Evolutionary conservation across 2,113 vertebrate species (phyloP).

Genomic region (Lampris megalopsis): DNA sequence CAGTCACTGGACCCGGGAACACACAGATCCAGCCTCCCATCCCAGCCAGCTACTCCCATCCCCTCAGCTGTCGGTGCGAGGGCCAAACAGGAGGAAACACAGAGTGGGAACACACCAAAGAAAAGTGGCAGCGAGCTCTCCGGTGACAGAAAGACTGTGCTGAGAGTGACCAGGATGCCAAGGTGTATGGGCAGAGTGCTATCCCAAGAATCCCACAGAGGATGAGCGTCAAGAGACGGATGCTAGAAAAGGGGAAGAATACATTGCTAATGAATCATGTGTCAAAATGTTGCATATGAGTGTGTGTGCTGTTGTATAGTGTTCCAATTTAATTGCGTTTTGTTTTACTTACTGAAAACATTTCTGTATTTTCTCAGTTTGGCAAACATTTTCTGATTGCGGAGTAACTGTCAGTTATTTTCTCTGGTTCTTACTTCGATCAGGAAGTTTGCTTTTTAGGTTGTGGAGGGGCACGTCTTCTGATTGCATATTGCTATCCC

Average conservation of each 20-base stretch:
- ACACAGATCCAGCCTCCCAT: neutral
- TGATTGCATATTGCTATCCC: too few species aligned
- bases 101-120: neutral
- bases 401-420: too few species aligned
- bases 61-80: neutral
- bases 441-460: too few species aligned
- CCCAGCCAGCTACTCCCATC: neutral
- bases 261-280: neutral
- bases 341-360: too few species aligned
- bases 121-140: neutral
- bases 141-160: neutral
- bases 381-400: too few species aligned
- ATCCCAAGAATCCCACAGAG: constrained; percentile 4
- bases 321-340: too few species aligned
- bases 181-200: neutral
- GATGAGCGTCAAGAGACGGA: neutral
- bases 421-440: too few species aligned
- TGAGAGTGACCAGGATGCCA: neutral
- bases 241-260: neutral
- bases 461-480: too few species aligned
- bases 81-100: neutral
- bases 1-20: constrained; percentile 1
- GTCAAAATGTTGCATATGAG: too few species aligned
- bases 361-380: too few species aligned
- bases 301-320: too few species aligned